Evolutionary conservation across 1,140 invertebrate genomes (phyloP).

Genomic region (Rhopalosiphum maidis): DNA sequence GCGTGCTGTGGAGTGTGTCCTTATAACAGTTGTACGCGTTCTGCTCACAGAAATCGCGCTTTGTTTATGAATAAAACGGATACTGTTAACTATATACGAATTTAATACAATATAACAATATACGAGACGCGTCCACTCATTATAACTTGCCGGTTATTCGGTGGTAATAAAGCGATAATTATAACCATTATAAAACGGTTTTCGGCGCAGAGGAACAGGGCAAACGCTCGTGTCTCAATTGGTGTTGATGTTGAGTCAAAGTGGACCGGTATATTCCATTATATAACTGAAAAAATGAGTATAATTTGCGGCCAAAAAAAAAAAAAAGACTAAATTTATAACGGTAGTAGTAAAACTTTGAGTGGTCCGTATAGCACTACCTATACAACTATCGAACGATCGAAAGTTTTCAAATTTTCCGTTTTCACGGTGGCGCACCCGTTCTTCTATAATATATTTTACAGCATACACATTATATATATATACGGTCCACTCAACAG

Average conservation of each 20-base stretch:
- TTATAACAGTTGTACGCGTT: background rate
- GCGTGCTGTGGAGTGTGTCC: background rate
- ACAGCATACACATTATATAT: background rate
- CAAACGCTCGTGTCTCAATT: background rate
- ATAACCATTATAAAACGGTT: background rate
- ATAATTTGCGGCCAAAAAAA: background rate
- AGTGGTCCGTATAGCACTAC: background rate
- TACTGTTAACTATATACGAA: background rate
- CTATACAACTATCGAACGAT: background rate
- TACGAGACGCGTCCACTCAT: background rate
- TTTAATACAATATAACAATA: background rate
- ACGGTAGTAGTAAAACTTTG: background rate
- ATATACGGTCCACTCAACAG: background rate
- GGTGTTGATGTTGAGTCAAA: background rate
- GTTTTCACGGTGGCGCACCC: background rate
- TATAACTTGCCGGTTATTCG: background rate
- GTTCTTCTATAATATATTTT: background rate
- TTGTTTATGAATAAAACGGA: background rate
- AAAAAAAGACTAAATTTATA: constrained; percentile 10
- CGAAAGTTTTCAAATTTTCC: constrained; percentile 16
- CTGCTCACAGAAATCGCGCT: background rate
- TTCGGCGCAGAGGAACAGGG: background rate
- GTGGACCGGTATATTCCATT: background rate
- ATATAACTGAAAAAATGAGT: background rate
- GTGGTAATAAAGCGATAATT: background rate